Evolutionary conservation across 1,140 invertebrate genomes (phyloP).

Genomic region (Drosophila erecta): DNA sequence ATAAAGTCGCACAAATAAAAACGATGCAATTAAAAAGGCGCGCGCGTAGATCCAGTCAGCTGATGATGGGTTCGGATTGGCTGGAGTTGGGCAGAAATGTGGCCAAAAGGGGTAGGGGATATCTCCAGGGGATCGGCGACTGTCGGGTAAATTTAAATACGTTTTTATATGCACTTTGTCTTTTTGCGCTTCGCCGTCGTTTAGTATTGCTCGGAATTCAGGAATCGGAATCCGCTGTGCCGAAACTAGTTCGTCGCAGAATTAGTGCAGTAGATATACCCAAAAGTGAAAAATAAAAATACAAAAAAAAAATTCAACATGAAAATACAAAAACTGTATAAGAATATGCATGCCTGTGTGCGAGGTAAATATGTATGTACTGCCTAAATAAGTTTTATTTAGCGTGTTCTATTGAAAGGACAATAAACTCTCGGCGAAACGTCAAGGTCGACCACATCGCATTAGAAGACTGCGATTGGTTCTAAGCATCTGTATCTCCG

Average conservation of each 20-base stretch:
- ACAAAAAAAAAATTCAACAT: conserved; percentile 1
- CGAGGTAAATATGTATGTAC: conserved; percentile 23
- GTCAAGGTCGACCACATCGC: conserved; percentile 77
- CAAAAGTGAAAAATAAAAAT: not conserved
- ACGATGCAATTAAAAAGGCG: conserved; percentile 59
- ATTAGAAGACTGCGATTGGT: conserved; percentile 62
- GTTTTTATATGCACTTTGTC: conserved; percentile 79
- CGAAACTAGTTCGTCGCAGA: conserved; percentile 73
- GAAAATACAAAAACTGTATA: conserved; percentile 30
- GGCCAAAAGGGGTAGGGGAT: not conserved
- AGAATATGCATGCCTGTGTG: conserved; percentile 54
- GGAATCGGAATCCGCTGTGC: conserved; percentile 53
- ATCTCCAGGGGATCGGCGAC: not conserved
- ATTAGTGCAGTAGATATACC: conserved; percentile 77
- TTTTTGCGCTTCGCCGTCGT: conserved; percentile 15
- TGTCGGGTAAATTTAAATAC: conserved; percentile 57
- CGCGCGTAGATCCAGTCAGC: conserved; percentile 66
- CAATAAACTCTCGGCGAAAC: conserved; percentile 74
- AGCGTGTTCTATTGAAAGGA: conserved; percentile 83
- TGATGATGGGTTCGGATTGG: conserved; percentile 57
- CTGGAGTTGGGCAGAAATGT: conserved; percentile 2
- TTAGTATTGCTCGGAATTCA: conserved; percentile 42
- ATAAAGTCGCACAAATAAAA: conserved; percentile 45
- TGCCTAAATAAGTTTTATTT: conserved; percentile 69
- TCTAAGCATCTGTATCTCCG: conserved; percentile 23